Evolutionary conservation across 2,888 invertebrate species (phyloP).

Genomic region (Merodon equestris): DNA sequence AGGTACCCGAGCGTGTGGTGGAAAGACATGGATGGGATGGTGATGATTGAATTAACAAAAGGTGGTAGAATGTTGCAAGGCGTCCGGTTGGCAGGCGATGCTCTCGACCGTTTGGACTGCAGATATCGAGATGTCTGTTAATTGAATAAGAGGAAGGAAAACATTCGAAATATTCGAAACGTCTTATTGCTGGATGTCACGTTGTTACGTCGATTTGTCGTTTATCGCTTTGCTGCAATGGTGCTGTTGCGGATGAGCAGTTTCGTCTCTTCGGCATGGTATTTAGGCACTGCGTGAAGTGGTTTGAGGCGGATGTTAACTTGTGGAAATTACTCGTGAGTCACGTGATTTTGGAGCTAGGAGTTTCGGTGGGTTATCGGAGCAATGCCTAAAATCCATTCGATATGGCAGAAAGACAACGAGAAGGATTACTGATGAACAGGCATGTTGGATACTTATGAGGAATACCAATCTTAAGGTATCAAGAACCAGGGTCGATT

Average conservation of each 20-base stretch:
- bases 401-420: no score
- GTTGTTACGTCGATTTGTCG: constrained; percentile 17
- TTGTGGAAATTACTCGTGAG: constrained; percentile 39
- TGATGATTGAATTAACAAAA: constrained; percentile 68
- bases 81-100: constrained; percentile 25
- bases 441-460: no score
- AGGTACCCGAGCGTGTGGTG: background rate
- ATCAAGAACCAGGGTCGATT: no score
- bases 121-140: constrained; percentile 59
- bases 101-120: constrained; percentile 23
- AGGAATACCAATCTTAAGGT: no score
- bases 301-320: constrained; percentile 46
- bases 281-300: constrained; percentile 21
- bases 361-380: no score
- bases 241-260: no score
- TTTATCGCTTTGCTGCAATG: no score
- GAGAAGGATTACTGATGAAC: no score
- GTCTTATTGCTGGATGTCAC: constrained; percentile 57
- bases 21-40: constrained; percentile 35
- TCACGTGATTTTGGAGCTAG: no score
- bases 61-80: constrained; percentile 66
- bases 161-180: constrained; percentile 60
- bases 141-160: constrained; percentile 65
- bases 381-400: no score
- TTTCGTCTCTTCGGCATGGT: no score